These are phyloP conservation scores for Drosophila dives DNA, from an alignment of 2,888 invertebrate species.

Conservation along the genomic window DNA sequence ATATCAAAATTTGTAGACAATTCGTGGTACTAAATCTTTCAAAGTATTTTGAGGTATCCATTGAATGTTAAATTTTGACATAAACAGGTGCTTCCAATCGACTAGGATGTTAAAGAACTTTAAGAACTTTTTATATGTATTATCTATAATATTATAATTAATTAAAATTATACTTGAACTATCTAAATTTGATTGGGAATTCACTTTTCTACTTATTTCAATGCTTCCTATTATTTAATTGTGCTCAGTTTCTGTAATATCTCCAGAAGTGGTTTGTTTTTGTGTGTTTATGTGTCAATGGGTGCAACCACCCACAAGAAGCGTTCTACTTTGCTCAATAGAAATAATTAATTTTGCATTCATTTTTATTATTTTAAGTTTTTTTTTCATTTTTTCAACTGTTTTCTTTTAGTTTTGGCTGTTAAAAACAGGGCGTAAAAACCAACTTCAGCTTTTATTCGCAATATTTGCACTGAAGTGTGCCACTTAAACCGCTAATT, in stretches of 20 bases:
- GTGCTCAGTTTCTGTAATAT: background rate
- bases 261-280: no score
- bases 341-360: conserved; percentile 39
- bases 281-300: background rate
- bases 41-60: background rate
- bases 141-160: no score
- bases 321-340: conserved; percentile 27
- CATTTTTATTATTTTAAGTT: conserved; percentile 23
- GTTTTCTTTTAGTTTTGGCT: background rate
- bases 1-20: background rate
- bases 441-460: conserved; percentile 45
- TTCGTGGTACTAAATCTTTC: background rate
- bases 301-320: conserved; percentile 6
- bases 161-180: no score
- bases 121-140: no score
- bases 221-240: conserved; percentile 28
- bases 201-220: conserved; percentile 33
- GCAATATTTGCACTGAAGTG: conserved; percentile 56
- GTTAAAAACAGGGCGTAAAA: conserved; percentile 26
- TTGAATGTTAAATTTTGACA: no score
- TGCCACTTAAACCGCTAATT: conserved; percentile 40
- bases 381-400: background rate
- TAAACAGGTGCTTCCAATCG: background rate
- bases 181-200: conserved; percentile 41
- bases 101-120: background rate